Evolutionary conservation across 1,140 invertebrate species (phyloP), one percentile per base, ranked within the genome.

Genomic region (Drosophila kohkoa): DNA sequence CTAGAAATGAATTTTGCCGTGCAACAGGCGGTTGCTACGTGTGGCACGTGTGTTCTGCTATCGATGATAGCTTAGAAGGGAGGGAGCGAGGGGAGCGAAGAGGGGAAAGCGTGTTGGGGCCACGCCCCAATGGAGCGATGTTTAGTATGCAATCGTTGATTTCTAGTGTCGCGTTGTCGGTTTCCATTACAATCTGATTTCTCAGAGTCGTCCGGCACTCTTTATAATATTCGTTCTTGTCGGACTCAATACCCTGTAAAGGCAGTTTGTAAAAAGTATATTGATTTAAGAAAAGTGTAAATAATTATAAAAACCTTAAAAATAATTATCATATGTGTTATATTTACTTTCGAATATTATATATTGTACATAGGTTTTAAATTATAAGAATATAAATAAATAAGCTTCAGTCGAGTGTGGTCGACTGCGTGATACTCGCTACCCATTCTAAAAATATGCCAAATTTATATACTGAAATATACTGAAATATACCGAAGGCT

Each of bases 81-180:
- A n/a, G n/a, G n/a, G n/a, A 46, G 43, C 52, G 28, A 55, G 62
- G 28, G 25, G 5, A 6, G 46, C 1, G 35, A 25, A 16, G 30
- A 5, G 43, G 35, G 45, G n/a, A 4, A n/a, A 10, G 38, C 2
- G 38, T n/a, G 20, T 25, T 25, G 3, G 41, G 41, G 45, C 63
- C 72, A 55, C 64, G 51, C 58, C 41, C 64, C 55, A 45, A 15
- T 52, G 48, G 28, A 46, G 10, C 25, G 20, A 62, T 87, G 54
- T 52, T 87, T 87, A 77, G 60, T 82, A 87, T 86, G 83, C 79
- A 70, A 63, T 68, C 35, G 57, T 55, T 70, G 74, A 60, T 48
- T 73, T 68, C 15, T 51, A 62, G 41, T 52, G 60, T 59, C 65
- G 45, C 45, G 46, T 49, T 85, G 82, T 81, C 82, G 67, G 65